A percentile compares a stretch with the other conserved stretches of the same genome.
These are phyloP conservation scores for Lamproptera curius DNA, from an alignment of 2,888 invertebrate genomes.

Conservation along the genomic window DNA sequence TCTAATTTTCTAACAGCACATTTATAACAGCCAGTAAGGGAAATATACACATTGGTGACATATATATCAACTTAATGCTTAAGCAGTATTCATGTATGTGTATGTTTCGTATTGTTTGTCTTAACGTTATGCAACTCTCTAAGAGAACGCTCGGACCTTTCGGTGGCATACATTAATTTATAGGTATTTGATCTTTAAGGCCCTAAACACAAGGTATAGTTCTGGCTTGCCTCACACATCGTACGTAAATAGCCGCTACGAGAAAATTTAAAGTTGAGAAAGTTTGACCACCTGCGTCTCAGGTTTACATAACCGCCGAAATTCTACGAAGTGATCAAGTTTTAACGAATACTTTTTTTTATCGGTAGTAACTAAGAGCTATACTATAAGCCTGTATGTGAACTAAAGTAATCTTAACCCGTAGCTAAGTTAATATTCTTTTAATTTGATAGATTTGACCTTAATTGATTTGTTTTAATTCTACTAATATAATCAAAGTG, in stretches of 20 bases:
- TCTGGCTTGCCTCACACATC: neutral
- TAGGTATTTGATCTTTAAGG: neutral
- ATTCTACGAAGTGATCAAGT: slow-evolving; percentile 2
- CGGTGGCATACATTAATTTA: slow-evolving; percentile 9
- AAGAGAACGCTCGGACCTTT: slow-evolving; percentile 17
- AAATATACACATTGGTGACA: no score
- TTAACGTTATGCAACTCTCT: slow-evolving; percentile 9
- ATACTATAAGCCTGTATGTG: no score
- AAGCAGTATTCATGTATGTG: neutral
- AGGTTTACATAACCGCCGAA: slow-evolving; percentile 12
- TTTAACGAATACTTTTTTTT: no score
- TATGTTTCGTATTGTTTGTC: neutral
- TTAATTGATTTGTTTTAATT: no score
- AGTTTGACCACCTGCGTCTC: slow-evolving; percentile 33
- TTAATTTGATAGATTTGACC: no score
- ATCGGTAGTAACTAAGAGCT: no score
- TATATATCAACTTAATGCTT: no score
- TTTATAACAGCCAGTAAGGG: no score
- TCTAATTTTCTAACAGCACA: no score
- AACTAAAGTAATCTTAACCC: no score
- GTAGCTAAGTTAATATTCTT: no score
- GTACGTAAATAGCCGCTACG: slow-evolving; percentile 16
- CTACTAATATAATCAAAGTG: no score
- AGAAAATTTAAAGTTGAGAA: slow-evolving; percentile 59
- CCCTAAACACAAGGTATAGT: neutral